Evolutionary conservation across 2,888 invertebrate genomes (phyloP), one percentile per base, ranked within the genome.

Genomic region (Oligia latruncula): DNA sequence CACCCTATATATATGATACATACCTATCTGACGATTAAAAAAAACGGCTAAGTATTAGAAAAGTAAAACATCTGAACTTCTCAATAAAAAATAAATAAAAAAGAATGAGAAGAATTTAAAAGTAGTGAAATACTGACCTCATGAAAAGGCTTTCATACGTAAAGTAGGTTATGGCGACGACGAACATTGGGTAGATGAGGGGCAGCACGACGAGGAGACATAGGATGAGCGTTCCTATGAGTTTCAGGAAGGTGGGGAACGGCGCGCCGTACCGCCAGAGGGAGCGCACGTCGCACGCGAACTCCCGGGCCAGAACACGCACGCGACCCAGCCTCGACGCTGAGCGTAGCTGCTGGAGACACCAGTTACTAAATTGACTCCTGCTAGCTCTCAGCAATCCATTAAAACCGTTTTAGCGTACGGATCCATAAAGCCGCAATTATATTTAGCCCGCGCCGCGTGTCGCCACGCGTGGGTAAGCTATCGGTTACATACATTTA

Each of bases 251-350:
- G 60, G 97, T 97, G 23, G 97, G 97, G 90, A 97, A 96, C 0
- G 97, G 96, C 20, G 97, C 95, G 35, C 97, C 96, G 85, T 97
- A 95, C 71, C 93, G 94, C 97, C 97, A 97, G 62, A 97, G 90
- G 1, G 95, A 90, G 71, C 90, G 90, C 11, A 97, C 93, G 86
- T 97, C 97, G 62, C 91, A 85, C 9, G 90, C 91, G 83, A 97
- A 97, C 88, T 96, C 95, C 11, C 94, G 92, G 52, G 92, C 88
- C 23, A 95, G 85, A 67, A 96, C 91, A 62, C 93, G 92, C 75
- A 94, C 80, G 78, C 95, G 94, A 65, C 94, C 95, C 80, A 96
- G 85, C 62, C 91, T 90, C 66, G 95, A 92, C 68, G 96, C 95
- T 82, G 93, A 93, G 75, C 95, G 95, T 79, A 96, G 89, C 97